phyloP scores from a whole-genome alignment of 2,113 vertebrate genomes.

The Mesocricetus auratus region DNA sequence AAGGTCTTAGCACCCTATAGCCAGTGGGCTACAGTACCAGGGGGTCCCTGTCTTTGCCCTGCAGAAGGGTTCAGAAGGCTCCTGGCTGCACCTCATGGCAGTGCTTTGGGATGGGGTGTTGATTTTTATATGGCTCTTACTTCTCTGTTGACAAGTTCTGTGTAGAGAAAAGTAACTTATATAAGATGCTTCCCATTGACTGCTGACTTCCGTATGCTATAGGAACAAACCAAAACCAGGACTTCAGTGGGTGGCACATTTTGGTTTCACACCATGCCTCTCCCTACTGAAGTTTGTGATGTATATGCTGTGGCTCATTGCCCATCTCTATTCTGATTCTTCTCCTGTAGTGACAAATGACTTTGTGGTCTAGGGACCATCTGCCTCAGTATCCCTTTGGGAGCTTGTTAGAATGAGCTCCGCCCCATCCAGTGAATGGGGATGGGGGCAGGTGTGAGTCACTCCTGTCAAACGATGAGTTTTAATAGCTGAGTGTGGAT shows the following conservation, averaged over 20 bases:
- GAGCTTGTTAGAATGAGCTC: constrained; percentile 73
- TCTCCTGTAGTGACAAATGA: not conserved
- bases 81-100: not conserved
- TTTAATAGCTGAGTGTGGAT: not conserved
- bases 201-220: constrained; percentile 61
- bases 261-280: constrained; percentile 11
- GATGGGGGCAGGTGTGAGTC: constrained; percentile 5
- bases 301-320: accelerated
- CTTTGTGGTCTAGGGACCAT: constrained; percentile 45
- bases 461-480: not conserved
- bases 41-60: not conserved
- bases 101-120: constrained; percentile 71
- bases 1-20: not conserved
- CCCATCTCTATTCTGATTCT: not conserved
- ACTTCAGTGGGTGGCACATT: constrained; percentile 4
- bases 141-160: constrained; percentile 56
- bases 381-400: constrained; percentile 63
- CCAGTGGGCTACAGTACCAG: accelerated
- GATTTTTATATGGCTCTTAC: constrained; percentile 66
- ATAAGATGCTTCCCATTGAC: constrained; percentile 68
- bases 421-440: not conserved
- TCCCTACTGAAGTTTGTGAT: not conserved
- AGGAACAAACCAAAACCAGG: constrained; percentile 65
- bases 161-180: constrained; percentile 74
- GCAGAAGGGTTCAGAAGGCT: not conserved